Evolutionary conservation across 1,140 invertebrate genomes (phyloP).

Genomic region (Pomacea maculata): DNA sequence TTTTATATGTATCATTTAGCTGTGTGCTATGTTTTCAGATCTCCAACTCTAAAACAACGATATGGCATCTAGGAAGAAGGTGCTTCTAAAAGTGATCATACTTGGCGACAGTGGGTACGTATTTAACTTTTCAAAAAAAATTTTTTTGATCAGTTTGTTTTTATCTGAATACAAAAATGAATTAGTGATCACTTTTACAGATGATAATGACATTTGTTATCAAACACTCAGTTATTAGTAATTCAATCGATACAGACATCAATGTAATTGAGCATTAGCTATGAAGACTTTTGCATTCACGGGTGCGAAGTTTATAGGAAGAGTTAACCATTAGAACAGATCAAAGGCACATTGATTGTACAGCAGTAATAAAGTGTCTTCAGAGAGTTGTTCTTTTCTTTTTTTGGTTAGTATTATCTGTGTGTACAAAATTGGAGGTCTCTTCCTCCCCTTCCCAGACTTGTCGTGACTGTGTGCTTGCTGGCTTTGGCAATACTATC

Average conservation of each 20-base stretch:
- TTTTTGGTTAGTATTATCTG: background rate
- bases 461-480: background rate
- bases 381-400: background rate
- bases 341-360: background rate
- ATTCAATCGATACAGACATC: too few relatives aligned
- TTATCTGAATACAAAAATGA: too few relatives aligned
- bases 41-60: background rate
- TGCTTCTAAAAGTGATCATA: constrained; percentile 96
- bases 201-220: too few relatives aligned
- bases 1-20: background rate
- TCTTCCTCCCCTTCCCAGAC: background rate
- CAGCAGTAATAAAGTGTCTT: too few relatives aligned
- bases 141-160: constrained; percentile 51
- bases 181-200: too few relatives aligned
- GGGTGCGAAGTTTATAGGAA: too few relatives aligned
- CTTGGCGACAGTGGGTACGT: constrained; percentile 90
- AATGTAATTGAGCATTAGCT: too few relatives aligned
- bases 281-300: too few relatives aligned
- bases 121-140: background rate
- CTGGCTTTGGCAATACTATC: background rate
- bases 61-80: constrained; percentile 96
- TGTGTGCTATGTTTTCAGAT: constrained; percentile 2
- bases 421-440: background rate
- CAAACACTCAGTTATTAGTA: too few relatives aligned
- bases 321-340: too few relatives aligned